Percentiles rank a stretch among this genome's conserved stretches.
phyloP scores from a whole-genome alignment of 2,888 invertebrate genomes.

The Andrena flavipes region DNA sequence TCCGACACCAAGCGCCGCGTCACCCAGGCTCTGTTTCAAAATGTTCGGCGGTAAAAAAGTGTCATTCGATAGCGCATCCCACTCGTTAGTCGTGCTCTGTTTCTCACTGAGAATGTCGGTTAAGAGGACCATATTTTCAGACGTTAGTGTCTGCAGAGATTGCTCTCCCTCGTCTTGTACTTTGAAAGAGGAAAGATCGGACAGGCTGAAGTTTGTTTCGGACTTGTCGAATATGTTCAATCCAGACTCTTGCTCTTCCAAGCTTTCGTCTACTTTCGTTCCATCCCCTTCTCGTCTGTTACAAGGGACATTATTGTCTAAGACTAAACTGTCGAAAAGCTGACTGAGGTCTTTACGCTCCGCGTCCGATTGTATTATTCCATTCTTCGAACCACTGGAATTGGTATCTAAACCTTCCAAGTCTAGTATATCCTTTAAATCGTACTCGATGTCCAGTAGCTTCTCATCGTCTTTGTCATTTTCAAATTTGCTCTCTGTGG shows the following conservation, averaged over 20 bases:
- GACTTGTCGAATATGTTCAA: constrained; percentile 76
- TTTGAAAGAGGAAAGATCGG: constrained; percentile 61
- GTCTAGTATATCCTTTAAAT: constrained; percentile 53
- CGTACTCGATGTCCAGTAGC: constrained; percentile 75
- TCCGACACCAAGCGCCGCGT: constrained; percentile 73
- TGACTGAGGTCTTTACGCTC: constrained; percentile 71
- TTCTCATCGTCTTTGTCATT: constrained; percentile 69
- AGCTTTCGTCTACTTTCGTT: constrained; percentile 69
- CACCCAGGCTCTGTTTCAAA: constrained; percentile 81
- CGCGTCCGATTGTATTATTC: constrained; percentile 33
- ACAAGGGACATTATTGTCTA: constrained; percentile 52
- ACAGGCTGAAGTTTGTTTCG: constrained; percentile 69
- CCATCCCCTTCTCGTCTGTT: constrained; percentile 45
- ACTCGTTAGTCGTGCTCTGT: constrained; percentile 67
- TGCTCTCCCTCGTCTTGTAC: constrained; percentile 58
- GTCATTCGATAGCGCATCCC: constrained; percentile 77
- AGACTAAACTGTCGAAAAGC: constrained; percentile 72
- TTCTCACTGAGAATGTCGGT: constrained; percentile 78
- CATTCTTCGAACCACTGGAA: constrained; percentile 52
- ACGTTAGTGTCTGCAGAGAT: constrained; percentile 75
- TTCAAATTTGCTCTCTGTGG: constrained; percentile 39
- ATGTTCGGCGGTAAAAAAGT: constrained; percentile 81
- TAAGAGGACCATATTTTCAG: constrained; percentile 79
- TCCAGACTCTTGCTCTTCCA: constrained; percentile 72
- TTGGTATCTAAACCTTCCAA: constrained; percentile 56